phyloP scores from a whole-genome alignment of 92 coral and sea anemone genomes.

The Anthopleura xanthogrammica region DNA sequence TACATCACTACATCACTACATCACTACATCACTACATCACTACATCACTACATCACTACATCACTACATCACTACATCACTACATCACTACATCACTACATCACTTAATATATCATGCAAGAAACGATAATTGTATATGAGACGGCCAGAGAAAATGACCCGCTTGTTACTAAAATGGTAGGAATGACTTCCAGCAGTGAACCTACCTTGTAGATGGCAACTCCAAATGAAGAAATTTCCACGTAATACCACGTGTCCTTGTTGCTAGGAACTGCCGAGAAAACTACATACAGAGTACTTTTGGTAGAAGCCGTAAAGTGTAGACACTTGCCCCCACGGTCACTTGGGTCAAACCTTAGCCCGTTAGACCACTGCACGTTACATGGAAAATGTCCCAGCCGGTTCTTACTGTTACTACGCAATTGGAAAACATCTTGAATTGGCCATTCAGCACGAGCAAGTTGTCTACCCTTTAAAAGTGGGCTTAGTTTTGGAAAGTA shows the following conservation, averaged over 20 bases:
- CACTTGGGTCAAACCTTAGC: conserved; percentile 52
- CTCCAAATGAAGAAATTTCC: conserved; percentile 24
- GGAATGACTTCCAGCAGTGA: too few relatives aligned
- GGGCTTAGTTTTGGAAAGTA: conserved; percentile 19
- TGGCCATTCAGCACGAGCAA: conserved; percentile 22
- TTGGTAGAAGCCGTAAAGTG: conserved; percentile 47
- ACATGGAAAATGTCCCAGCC: conserved; percentile 20
- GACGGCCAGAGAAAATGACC: too few relatives aligned
- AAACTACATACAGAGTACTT: conserved; percentile 40
- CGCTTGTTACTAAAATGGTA: too few relatives aligned
- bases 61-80: too few relatives aligned
- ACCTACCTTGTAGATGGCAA: conserved; percentile 39
- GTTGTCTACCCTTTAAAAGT: conserved; percentile 11
- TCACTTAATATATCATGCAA: too few relatives aligned
- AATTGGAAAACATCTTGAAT: not conserved
- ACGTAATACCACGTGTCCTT: conserved; percentile 43
- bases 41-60: too few relatives aligned
- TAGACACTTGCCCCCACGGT: conserved; percentile 42
- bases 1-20: too few relatives aligned
- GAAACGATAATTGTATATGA: too few relatives aligned
- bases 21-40: too few relatives aligned
- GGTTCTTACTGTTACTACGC: conserved; percentile 5
- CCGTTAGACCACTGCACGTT: conserved; percentile 48
- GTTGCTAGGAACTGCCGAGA: conserved; percentile 42
- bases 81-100: too few relatives aligned